Evolutionary conservation across 2,113 vertebrate species (phyloP).

Genomic region (Nansenia antarctica): DNA sequence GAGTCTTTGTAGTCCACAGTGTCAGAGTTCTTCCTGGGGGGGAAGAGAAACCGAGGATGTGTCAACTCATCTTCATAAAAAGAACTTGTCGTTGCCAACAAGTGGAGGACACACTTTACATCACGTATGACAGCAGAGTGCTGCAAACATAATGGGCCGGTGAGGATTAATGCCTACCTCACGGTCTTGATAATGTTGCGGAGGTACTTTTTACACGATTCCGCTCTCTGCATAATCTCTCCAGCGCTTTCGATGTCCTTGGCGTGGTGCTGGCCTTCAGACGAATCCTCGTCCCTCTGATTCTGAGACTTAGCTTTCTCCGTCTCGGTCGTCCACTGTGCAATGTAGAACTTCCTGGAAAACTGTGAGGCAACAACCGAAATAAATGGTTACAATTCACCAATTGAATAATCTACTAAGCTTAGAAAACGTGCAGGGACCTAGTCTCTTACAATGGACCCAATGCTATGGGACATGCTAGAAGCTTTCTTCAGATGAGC

Average conservation of each 20-base stretch:
- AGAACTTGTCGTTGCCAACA: background rate
- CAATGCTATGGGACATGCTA: no score
- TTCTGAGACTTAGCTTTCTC: conserved; percentile 94
- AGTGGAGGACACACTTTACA: background rate
- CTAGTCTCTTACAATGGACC: no score
- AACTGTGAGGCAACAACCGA: conserved; percentile 75
- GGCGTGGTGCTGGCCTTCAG: conserved; percentile 89
- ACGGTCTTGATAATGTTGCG: conserved; percentile 89
- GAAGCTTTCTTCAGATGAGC: no score
- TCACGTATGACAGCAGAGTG: no score
- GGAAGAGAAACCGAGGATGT: background rate
- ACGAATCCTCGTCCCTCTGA: conserved; percentile 90
- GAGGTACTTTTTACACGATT: conserved; percentile 93
- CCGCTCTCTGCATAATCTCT: conserved; percentile 95
- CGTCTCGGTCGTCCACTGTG: conserved; percentile 96
- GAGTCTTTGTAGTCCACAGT: conserved; percentile 97
- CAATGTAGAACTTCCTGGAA: conserved; percentile 96
- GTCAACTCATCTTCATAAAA: no score
- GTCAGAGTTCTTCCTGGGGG: conserved; percentile 91
- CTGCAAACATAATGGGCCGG: background rate
- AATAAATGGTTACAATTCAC: background rate
- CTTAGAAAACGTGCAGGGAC: no score
- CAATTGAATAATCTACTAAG: no score
- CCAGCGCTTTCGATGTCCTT: conserved; percentile 93
- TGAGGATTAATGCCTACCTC: conserved; percentile 76